phyloP scores from a whole-genome alignment of 64 coral and sea anemone species.

The Porites lutea region DNA sequence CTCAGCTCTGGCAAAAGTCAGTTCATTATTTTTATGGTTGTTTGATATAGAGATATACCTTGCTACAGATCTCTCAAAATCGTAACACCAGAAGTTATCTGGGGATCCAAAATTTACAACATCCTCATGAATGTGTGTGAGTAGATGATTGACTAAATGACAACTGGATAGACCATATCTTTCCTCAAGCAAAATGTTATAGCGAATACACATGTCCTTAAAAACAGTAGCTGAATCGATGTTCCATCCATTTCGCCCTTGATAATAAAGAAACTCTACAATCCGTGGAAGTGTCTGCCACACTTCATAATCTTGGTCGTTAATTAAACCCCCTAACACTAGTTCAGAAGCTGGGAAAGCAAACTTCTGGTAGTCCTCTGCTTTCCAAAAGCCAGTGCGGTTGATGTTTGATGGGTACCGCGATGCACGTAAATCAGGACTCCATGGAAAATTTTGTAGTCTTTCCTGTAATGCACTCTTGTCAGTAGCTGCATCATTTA shows the following conservation, averaged over 20 bases:
- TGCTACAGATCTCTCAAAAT: constrained; percentile 33
- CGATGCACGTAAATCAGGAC: constrained; percentile 54
- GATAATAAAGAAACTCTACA: not conserved
- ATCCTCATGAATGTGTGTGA: constrained; percentile 36
- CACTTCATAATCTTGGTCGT: constrained; percentile 36
- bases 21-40: constrained; percentile 47
- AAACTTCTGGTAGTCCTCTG: constrained; percentile 63
- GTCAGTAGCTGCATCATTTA: constrained; percentile 39
- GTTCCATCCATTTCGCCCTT: constrained; percentile 41
- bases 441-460: constrained; percentile 54
- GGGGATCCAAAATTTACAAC: constrained; percentile 34
- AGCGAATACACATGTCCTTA: constrained; percentile 22
- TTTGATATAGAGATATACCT: constrained; percentile 17
- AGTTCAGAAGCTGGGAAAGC: constrained; percentile 62
- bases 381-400: constrained; percentile 49
- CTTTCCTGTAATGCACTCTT: constrained; percentile 40
- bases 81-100: constrained; percentile 52
- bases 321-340: constrained; percentile 39
- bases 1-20: constrained; percentile 53
- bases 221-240: constrained; percentile 10
- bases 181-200: constrained; percentile 33
- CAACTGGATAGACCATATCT: constrained; percentile 28
- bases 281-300: not conserved
- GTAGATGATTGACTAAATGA: constrained; percentile 9
- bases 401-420: constrained; percentile 50